phyloP scores from a whole-genome alignment of 1,140 invertebrate species.

The Cyclina sinensis region DNA sequence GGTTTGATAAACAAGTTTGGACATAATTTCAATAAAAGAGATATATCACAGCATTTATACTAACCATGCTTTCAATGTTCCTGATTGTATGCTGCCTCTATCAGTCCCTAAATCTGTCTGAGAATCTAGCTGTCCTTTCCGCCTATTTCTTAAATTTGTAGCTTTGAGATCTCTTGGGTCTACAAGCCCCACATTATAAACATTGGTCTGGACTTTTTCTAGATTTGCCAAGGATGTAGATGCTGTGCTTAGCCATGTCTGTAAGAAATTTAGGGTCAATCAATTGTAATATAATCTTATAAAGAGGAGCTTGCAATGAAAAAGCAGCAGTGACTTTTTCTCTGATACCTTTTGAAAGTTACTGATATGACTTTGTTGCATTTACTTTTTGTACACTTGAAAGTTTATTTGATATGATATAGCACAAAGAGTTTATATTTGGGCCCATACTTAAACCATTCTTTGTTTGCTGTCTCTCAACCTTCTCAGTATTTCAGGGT shows the following conservation, averaged over 20 bases:
- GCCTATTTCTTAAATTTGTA: constrained; percentile 58
- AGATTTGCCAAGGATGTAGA: constrained; percentile 72
- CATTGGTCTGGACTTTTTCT: constrained; percentile 75
- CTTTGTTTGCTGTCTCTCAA: too few relatives aligned
- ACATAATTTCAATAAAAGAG: background rate
- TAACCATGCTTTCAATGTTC: constrained; percentile 24
- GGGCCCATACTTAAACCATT: too few relatives aligned
- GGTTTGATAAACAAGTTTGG: too few relatives aligned
- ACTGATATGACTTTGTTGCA: too few relatives aligned
- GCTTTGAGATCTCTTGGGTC: constrained; percentile 73
- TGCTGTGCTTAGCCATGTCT: constrained; percentile 79
- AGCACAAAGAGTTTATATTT: too few relatives aligned
- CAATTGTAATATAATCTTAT: too few relatives aligned
- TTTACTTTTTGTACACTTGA: too few relatives aligned
- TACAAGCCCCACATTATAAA: constrained; percentile 78
- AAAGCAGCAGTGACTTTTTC: too few relatives aligned
- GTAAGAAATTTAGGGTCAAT: constrained; percentile 15
- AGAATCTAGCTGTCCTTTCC: background rate
- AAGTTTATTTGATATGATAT: too few relatives aligned
- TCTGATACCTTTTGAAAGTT: too few relatives aligned
- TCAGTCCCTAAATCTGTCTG: background rate
- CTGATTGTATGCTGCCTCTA: background rate
- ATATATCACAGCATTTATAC: background rate
- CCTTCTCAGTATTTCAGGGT: too few relatives aligned
- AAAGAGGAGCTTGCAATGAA: too few relatives aligned